Evolutionary conservation across 2,797 vertebrate species (phyloP), one percentile per base, ranked within the genome.

Genomic region (Pogonophryne albipinna): DNA sequence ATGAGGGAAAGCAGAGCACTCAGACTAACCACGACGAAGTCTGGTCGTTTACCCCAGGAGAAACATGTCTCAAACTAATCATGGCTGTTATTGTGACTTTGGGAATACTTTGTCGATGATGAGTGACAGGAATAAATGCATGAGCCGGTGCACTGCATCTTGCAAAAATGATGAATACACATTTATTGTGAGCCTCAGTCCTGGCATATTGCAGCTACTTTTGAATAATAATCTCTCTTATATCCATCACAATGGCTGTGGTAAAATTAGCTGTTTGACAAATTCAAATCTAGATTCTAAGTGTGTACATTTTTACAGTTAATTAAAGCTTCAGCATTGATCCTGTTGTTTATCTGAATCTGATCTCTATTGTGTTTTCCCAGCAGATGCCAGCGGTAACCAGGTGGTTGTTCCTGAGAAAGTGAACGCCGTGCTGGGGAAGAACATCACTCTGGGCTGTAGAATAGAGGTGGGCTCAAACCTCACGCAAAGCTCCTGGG

Each of bases 401-500:
- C 95, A 96, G 82, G 88, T 98, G 90, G 50, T 94, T 60, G 98
- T 98, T 90, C 96, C 96, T 76, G 95, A 95, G 49, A 94, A 94
- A 70, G 94, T 97, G 79, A 95, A 94, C 55, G 98, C 97, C 10
- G 96, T 99, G 34, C 96, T 97, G 93, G 98, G 97, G 71, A 99
- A 97, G 93, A 97, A 97, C 88, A 95, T 97, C 91, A 96, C 97
- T 1, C 92, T 99, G 83, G 94, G 95, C 92, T 99, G 98, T 92
- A 90, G 95, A 82, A 96, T 99, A 90, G 95, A 96, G 86, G 93
- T 98, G 78, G 97, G 95, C 60, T 93, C 97, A 91, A 96, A 97
- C 85, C 93, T 99, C 92, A 96, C 96, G 23, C 98, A 99, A 85
- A 96, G 96, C 93, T 97, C 97, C 20, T 99, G 98, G 98, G 97